Evolutionary conservation across 1,140 invertebrate species (phyloP).

Genomic region (Hypsibius dujardini): DNA sequence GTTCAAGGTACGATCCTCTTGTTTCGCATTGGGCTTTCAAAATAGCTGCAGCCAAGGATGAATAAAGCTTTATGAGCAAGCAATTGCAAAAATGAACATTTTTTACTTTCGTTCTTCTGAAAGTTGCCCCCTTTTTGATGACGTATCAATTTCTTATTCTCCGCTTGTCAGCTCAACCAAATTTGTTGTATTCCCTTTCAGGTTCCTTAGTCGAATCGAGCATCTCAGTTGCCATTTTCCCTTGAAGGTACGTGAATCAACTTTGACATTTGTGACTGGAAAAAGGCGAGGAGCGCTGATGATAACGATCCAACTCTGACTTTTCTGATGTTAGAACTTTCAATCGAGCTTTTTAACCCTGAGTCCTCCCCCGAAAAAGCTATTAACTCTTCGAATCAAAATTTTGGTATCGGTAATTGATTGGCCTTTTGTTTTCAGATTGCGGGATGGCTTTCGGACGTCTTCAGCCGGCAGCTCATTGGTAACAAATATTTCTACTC

Average conservation of each 20-base stretch:
- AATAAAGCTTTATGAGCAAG: neutral
- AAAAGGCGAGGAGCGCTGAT: neutral
- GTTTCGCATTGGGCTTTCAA: no score
- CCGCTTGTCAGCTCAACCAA: neutral
- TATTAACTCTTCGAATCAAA: neutral
- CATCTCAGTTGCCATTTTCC: neutral
- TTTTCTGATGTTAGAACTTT: neutral
- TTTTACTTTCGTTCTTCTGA: constrained; percentile 10
- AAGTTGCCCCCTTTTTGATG: neutral
- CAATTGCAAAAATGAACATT: neutral
- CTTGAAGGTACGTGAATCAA: neutral
- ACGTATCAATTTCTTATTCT: neutral
- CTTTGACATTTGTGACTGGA: neutral
- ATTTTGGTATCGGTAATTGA: neutral
- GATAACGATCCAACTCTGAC: neutral
- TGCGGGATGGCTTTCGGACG: neutral
- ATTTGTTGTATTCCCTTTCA: neutral
- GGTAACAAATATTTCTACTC: neutral
- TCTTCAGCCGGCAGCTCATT: neutral
- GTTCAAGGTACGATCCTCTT: no score
- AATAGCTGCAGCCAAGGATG: neutral
- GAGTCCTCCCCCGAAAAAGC: neutral
- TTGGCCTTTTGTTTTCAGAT: neutral
- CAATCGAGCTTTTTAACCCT: constrained; percentile 6
- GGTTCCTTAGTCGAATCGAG: neutral